Base-by-base conservation (phyloP, 2,888 invertebrate genomes). In the Aleiodes testaceus region DNA sequence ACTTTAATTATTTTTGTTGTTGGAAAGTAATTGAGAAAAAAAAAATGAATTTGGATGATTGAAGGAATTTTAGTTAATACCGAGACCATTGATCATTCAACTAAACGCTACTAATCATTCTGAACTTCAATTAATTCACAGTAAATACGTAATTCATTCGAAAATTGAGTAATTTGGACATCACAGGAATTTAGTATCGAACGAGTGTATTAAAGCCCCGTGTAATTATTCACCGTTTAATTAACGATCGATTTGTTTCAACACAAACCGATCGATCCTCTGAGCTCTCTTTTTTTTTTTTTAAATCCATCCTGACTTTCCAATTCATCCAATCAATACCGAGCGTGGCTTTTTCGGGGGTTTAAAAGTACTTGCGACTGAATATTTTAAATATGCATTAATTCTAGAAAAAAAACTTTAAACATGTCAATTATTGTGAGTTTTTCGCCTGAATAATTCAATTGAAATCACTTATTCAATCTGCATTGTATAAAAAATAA, bases 21-120 rank as follows among this genome's bases (percentile, higher is more conserved):
- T 26, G 26, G 14, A n/a, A 30, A 55, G 26, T 12, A 45, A 16
- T n/a, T 14, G 49, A 49, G 7, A 7, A 5, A 45, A 45, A 5
- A 45, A 45, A 63, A 53, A 44, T 36, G n/a, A 50, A 63, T 44
- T 49, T 20, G 50, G 42, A 66, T 49, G 72, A 72, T 72, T 53
- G 45, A 69, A 52, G 45, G 61, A 69, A 18, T 63, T 66, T 66
- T 61, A 30, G 55, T 45, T 16, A 64, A 20, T 11, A 66, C 55
- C 44, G 61, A 69, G 72, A 69, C 64, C 52, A 68, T 42, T 30
- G 52, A 66, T 68, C 64, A 52, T 63, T 73, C 66, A 20, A 36
- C 68, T 55, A 63, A 26, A 55, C 30, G n/a, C 50, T 47, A 36
- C 59, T 61, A 53, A 70, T 45, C 36, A 36, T 50, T 9, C 9